phyloP scores from a whole-genome alignment of 2,797 vertebrate genomes.

The Parotocinclus haroldoi region DNA sequence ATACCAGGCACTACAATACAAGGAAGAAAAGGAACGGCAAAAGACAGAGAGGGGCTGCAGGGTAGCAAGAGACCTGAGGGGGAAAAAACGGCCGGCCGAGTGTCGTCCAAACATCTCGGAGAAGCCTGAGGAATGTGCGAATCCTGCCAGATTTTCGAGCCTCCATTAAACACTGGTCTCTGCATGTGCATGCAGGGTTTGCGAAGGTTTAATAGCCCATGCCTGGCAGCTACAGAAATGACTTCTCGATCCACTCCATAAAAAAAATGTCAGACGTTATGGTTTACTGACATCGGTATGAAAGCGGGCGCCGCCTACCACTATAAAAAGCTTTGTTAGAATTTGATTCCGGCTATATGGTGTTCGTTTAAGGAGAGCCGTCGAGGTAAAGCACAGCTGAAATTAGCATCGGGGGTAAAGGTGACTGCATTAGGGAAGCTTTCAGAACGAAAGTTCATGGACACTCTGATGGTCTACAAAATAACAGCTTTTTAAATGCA shows the following conservation, averaged over 20 bases:
- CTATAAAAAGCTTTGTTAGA: slow-evolving; percentile 18
- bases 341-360: slow-evolving; percentile 7
- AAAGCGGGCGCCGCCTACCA: slow-evolving; percentile 12
- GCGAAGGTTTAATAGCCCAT: slow-evolving; percentile 21
- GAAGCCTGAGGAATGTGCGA: slow-evolving; percentile 40
- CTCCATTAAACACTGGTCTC: slow-evolving; percentile 42
- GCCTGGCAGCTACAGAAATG: slow-evolving; percentile 5
- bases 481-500: slow-evolving; percentile 15
- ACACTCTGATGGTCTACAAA: background rate
- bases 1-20: slow-evolving; percentile 26
- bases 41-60: background rate
- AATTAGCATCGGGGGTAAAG: slow-evolving; percentile 7
- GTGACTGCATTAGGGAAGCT: background rate
- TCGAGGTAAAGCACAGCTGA: slow-evolving; percentile 12
- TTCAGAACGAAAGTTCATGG: background rate
- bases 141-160: slow-evolving; percentile 39
- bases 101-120: slow-evolving; percentile 37
- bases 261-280: slow-evolving; percentile 21
- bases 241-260: background rate
- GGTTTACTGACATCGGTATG: slow-evolving; percentile 32
- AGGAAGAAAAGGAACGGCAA: slow-evolving; percentile 12
- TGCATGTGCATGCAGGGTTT: slow-evolving; percentile 10
- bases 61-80: background rate
- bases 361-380: slow-evolving; percentile 34
- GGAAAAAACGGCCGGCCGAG: slow-evolving; percentile 24